Conservation (phyloP, 1,140 invertebrate species). For the Platorchestia sp. region DNA sequence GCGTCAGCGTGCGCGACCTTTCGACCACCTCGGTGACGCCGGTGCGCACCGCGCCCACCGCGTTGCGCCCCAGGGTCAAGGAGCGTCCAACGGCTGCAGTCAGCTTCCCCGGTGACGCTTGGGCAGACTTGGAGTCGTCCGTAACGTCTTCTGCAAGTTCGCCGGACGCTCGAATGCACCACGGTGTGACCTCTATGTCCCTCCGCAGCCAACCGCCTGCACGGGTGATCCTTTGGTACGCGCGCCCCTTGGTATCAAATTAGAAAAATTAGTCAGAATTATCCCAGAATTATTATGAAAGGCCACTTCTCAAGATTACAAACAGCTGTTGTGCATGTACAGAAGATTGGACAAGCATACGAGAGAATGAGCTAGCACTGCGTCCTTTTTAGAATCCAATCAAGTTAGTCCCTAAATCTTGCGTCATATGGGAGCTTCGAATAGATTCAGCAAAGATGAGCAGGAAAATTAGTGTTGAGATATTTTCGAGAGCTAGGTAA, state of each 20-base stretch:
- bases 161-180: constrained; percentile 56
- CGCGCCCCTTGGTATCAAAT: constrained; percentile 59
- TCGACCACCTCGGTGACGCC: constrained; percentile 53
- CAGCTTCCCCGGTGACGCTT: background rate
- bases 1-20: background rate
- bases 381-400: too few species aligned
- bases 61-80: constrained; percentile 16
- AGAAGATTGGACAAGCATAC: too few species aligned
- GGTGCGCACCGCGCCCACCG: constrained; percentile 26
- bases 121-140: background rate
- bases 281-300: background rate
- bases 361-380: too few species aligned
- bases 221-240: constrained; percentile 63
- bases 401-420: too few species aligned
- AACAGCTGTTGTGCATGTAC: background rate
- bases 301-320: background rate
- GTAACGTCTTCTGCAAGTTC: background rate
- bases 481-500: too few species aligned
- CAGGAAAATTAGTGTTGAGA: too few species aligned
- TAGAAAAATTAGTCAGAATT: background rate
- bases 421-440: too few species aligned
- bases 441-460: too few species aligned
- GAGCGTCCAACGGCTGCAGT: constrained; percentile 35
- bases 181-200: constrained; percentile 64
- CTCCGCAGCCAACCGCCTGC: constrained; percentile 64